Conservation (phyloP, 1,140 invertebrate genomes). For the Ceratina australensis region DNA sequence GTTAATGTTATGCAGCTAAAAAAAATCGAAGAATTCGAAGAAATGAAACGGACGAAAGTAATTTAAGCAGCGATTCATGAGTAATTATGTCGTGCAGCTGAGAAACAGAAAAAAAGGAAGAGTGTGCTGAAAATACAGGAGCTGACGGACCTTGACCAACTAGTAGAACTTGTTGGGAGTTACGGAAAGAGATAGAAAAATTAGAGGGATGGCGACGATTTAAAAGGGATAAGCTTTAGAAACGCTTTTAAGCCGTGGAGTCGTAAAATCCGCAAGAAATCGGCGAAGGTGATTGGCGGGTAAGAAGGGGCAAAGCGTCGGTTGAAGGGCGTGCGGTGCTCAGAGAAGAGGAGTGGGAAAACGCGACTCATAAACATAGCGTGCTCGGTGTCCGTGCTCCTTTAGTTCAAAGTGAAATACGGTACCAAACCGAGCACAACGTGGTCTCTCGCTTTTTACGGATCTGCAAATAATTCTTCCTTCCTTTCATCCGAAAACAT, state of each 20-base stretch:
- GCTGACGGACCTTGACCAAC: background rate
- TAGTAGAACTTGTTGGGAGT: background rate
- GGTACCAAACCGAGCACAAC: slow-evolving; percentile 26
- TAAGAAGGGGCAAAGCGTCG: slow-evolving; percentile 15
- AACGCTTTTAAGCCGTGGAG: slow-evolving; percentile 13
- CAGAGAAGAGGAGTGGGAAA: slow-evolving; percentile 5
- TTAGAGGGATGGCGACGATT: background rate
- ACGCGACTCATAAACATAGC: slow-evolving; percentile 64
- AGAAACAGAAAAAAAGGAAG: background rate
- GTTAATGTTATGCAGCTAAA: background rate
- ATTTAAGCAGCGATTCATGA: too few species aligned
- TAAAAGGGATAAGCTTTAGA: background rate
- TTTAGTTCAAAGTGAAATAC: slow-evolving; percentile 62
- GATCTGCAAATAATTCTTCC: background rate
- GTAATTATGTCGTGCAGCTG: background rate
- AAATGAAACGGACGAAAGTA: background rate
- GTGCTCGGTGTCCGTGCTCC: slow-evolving; percentile 46
- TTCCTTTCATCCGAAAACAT: background rate
- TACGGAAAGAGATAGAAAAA: background rate
- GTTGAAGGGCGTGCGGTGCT: background rate
- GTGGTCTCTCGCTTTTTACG: background rate
- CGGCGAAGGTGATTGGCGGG: slow-evolving; percentile 49
- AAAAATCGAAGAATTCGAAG: background rate
- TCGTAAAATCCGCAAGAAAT: slow-evolving; percentile 26
- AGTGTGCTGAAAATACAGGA: background rate